Base-by-base conservation (phyloP, 1,140 invertebrate genomes). In the Drosophila miranda region DNA sequence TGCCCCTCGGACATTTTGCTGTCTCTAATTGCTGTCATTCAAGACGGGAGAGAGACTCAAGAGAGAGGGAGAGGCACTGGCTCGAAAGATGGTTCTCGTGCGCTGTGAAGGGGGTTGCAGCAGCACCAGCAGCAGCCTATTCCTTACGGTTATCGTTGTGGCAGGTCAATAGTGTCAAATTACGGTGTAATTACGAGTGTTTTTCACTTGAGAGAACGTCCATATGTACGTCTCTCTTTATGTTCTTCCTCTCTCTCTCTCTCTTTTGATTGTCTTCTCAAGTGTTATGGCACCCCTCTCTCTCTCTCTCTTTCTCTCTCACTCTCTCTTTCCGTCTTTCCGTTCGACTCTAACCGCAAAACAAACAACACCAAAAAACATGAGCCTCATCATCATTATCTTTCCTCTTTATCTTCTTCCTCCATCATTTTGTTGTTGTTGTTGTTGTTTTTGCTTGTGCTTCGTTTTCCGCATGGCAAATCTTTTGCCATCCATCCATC, bases 81-180 rank as follows among this genome's bases (percentile, higher is more conserved):
- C 8, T 4, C 2, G 28, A 34, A 9, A 19, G 8, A 19, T 34
- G 49, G 9, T 26, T 26, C 3, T 55, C n/a, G 14, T 42, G 9
- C 43, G 9, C 4, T 26, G 28, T 51, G 43, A 3, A 3, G 8
- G 8, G 30, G 30, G 34, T 38, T 38, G 34, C 34, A 38, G 34
- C 34, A 13, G 30, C 30, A 9, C 2, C 30, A 9, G 8, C 30
- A 8, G 28, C 9, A 34, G 34, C 34, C 34, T 38, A 13, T 38
- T 38, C 34, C 16, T 26, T n/a, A 8, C n/a, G 26, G 53, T 54
- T 61, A 54, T 72, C 45, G 23, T 84, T 84, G 80, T 50, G 81
- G 81, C 80, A 84, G 80, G 80, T 84, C 81, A 84, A 76, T 66
- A 71, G 80, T 84, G 81, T 86, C 69, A 69, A 80, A 83, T 80